Percentiles rank a stretch among this genome's conserved stretches.
phyloP scores from a whole-genome alignment of 2,113 vertebrate species.

The Cynoglossus semilaevis region DNA sequence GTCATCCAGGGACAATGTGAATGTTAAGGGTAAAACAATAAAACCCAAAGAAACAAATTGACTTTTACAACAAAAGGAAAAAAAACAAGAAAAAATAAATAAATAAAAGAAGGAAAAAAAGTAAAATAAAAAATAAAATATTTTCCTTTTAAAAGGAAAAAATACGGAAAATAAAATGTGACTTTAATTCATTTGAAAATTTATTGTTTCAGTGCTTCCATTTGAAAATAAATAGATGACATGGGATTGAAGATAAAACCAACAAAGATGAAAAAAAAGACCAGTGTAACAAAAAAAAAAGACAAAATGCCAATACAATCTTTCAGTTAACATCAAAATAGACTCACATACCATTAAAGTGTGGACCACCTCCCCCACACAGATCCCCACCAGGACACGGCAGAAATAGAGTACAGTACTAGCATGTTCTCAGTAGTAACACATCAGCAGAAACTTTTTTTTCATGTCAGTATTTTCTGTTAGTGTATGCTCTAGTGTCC shows the following conservation, averaged over 20 bases:
- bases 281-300: slow-evolving; percentile 77
- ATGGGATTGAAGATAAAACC: slow-evolving; percentile 81
- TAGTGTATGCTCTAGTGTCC: slow-evolving; percentile 53
- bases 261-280: slow-evolving; percentile 77
- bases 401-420: slow-evolving; percentile 53
- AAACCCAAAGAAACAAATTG: no score
- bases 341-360: slow-evolving; percentile 57
- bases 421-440: slow-evolving; percentile 74
- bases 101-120: no score
- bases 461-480: slow-evolving; percentile 36
- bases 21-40: no score
- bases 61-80: no score
- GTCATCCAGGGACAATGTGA: no score
- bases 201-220: slow-evolving; percentile 87
- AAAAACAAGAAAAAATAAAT: no score
- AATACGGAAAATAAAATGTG: slow-evolving; percentile 66
- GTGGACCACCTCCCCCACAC: slow-evolving; percentile 22
- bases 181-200: slow-evolving; percentile 77
- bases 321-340: slow-evolving; percentile 80
- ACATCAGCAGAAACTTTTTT: slow-evolving; percentile 47
- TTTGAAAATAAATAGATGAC: slow-evolving; percentile 91
- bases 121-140: no score
- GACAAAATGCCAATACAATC: slow-evolving; percentile 76
- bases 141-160: slow-evolving; percentile 43
- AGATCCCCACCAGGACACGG: slow-evolving; percentile 30